Base-by-base conservation (phyloP, 1,140 invertebrate species). In the Trachymyrmex septentrionalis region DNA sequence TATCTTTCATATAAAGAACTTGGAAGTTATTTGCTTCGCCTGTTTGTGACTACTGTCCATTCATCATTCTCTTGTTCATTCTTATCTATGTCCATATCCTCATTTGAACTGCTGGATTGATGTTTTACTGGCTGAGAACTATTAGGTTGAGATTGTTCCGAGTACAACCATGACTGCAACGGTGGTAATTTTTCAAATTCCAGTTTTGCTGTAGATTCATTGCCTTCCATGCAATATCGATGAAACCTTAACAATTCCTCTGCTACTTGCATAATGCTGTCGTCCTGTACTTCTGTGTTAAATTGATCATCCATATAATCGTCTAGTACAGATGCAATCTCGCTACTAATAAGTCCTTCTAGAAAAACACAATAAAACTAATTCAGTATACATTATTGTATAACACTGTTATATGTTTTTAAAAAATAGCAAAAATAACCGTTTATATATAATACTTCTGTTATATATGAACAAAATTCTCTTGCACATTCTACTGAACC, bases 261-360 rank as follows among this genome's bases (percentile, higher is more conserved):
- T 19, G 94, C 93, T 72, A 95, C 90, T 91, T 94, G 86, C 0
- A 55, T 63, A 24, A 91, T 81, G 89, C 94, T 95, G 3, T 88
- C 76, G 72, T 95, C 94, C 66, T 94, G 63, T 34, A 95, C 66
- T 85, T 93, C 91, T 9, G 93, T 93, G 9, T 92, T 91, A 48
- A 94, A 94, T 61, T 91, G 66, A 0, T 85, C 73, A 21, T 92
- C 93, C 86, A 95, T 93, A 19, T 93, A 94, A 63, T 93, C 89
- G 64, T 94, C 94, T 7, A 95, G 63, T 55, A 92, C 92, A 14
- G 4, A 71, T 2, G 92, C 92, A 53, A 95, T 38, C 30, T 94
- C 92, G 7, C 86, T 73, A 7, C 30, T 81, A 27, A 85, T 81
- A 10, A 94, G 48, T 48, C 87, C 72, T 16, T 94, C 94, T 94